Percentiles rank a stretch among this genome's conserved stretches.
phyloP scores from a whole-genome alignment of 2,888 invertebrate genomes.

The Agonopterix arenella region DNA sequence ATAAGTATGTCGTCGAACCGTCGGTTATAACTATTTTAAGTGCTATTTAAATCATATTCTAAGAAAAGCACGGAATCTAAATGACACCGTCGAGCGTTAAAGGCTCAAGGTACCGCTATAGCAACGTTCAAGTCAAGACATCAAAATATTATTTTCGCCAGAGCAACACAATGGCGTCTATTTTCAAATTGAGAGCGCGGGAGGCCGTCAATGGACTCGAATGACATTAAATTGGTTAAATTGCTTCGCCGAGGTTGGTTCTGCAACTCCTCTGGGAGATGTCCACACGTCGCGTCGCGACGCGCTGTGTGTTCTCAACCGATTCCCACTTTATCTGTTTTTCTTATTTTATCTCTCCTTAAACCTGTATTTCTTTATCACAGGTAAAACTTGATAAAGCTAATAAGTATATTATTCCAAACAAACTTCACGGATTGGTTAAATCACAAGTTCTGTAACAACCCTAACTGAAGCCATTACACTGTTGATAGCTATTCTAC shows the following conservation, averaged over 20 bases:
- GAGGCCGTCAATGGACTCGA: conserved; percentile 65
- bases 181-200: conserved; percentile 69
- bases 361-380: background rate
- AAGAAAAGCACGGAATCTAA: conserved; percentile 30
- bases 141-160: conserved; percentile 7
- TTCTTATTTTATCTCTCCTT: background rate
- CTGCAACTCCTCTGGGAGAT: conserved; percentile 58
- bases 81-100: background rate
- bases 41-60: conserved; percentile 57
- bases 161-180: conserved; percentile 57
- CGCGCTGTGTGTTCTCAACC: background rate
- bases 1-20: conserved; percentile 52
- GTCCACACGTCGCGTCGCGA: conserved; percentile 29
- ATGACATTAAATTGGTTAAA: conserved; percentile 74
- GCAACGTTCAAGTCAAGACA: conserved; percentile 1
- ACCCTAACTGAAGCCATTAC: background rate
- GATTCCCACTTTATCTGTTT: background rate
- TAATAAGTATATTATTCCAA: no score
- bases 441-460: no score
- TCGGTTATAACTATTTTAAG: conserved; percentile 48
- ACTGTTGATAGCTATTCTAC: background rate
- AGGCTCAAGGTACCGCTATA: conserved; percentile 1
- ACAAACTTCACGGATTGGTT: no score
- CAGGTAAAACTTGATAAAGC: no score
- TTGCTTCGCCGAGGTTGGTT: conserved; percentile 63